Evolutionary conservation across 1,140 invertebrate genomes (phyloP).

Genomic region (Brachionus paranguensis): DNA sequence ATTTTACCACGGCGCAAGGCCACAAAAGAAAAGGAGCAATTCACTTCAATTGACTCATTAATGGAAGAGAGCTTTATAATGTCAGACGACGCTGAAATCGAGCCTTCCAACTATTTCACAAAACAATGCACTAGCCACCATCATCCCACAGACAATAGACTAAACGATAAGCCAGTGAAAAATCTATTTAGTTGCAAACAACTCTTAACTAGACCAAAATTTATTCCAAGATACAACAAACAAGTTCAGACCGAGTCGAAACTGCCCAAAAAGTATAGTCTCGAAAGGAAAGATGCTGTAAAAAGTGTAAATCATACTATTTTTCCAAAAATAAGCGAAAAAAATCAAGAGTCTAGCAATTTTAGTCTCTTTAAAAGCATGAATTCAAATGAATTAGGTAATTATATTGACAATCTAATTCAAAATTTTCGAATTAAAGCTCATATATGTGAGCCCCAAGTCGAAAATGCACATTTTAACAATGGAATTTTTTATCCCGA

Average conservation of each 20-base stretch:
- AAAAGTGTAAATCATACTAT: background rate
- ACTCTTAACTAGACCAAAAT: background rate
- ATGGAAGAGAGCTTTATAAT: constrained; percentile 1
- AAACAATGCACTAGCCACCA: background rate
- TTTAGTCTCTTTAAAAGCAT: constrained; percentile 26
- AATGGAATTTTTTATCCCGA: constrained; percentile 18
- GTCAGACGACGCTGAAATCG: background rate
- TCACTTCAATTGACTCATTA: background rate
- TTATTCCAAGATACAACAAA: background rate
- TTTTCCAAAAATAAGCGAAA: background rate
- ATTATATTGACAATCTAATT: constrained; percentile 27
- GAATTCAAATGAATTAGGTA: constrained; percentile 30
- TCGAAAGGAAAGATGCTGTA: background rate
- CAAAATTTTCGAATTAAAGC: constrained; percentile 19
- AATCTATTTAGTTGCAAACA: background rate
- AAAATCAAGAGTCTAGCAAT: constrained; percentile 31
- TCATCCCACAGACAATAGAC: background rate
- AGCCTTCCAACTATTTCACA: background rate
- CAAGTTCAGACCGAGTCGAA: background rate
- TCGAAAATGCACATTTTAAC: background rate
- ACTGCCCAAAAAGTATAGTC: background rate
- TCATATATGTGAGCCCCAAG: background rate
- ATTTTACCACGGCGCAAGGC: background rate
- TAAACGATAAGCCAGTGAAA: background rate
- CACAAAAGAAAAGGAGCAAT: background rate